Percentiles rank a stretch among this genome's conserved stretches.
Conservation (phyloP, 2,797 vertebrate species). For the Sylvilagus floridanus region DNA sequence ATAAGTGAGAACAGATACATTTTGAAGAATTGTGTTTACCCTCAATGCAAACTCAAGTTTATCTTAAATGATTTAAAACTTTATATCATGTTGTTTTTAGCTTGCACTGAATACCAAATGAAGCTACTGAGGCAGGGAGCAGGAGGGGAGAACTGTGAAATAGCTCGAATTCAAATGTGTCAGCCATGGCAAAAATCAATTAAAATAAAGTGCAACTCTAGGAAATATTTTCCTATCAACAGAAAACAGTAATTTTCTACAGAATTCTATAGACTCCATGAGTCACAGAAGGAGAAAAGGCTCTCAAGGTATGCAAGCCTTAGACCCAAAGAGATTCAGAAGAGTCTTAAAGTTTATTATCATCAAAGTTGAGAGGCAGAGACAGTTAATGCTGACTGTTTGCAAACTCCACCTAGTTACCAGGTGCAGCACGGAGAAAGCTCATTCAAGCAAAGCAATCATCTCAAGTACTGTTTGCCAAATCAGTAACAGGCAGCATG, state of each 20-base stretch:
- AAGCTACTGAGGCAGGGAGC: neutral
- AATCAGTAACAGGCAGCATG: neutral
- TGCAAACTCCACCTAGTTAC: neutral
- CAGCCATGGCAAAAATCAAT: constrained; percentile 64
- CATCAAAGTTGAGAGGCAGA: neutral
- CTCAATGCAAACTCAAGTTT: constrained; percentile 47
- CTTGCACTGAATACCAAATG: constrained; percentile 62
- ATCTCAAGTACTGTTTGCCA: neutral
- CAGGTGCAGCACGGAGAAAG: neutral
- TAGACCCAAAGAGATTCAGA: neutral
- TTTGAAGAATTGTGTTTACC: constrained; percentile 59
- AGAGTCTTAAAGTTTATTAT: neutral
- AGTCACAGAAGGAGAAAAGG: neutral
- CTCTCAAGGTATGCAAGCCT: neutral
- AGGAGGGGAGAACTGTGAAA: neutral
- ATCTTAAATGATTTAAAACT: constrained; percentile 65
- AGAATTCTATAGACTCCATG: neutral
- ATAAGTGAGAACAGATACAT: constrained; percentile 59
- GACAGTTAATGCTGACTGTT: neutral
- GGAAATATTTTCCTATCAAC: constrained; percentile 46
- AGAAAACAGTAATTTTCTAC: neutral
- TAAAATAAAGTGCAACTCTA: constrained; percentile 51
- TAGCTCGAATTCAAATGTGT: constrained; percentile 49
- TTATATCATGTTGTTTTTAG: constrained; percentile 68
- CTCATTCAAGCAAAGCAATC: neutral